A percentile compares a stretch with the other conserved stretches of the same genome.
These are phyloP conservation scores for Mesoligia furuncula DNA, from an alignment of 2,888 invertebrate genomes.

Conservation along the genomic window DNA sequence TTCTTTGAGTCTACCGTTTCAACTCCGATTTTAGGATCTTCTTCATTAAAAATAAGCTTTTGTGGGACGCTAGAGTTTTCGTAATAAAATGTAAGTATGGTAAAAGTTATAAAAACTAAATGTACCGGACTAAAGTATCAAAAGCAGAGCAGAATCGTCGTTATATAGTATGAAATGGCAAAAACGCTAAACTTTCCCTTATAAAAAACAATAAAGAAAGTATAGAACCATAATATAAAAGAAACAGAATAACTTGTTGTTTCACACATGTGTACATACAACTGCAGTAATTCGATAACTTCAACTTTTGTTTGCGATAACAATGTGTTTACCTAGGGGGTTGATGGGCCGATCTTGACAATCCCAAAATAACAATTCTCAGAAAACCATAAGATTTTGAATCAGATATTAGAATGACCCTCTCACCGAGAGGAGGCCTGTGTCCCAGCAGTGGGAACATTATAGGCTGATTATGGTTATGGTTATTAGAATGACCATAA, in stretches of 20 bases:
- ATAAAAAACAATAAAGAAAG: neutral
- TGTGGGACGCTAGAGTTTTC: no score
- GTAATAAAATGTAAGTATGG: neutral
- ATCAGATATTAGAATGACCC: neutral
- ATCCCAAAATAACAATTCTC: conserved; percentile 26
- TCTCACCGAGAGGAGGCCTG: no score
- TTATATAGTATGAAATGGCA: neutral
- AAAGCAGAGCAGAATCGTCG: neutral
- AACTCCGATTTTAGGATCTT: neutral
- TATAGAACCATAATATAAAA: neutral
- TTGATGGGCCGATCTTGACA: neutral
- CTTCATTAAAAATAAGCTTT: neutral
- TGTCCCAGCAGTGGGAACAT: no score
- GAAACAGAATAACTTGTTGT: neutral
- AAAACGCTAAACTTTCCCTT: neutral
- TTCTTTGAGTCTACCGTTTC: neutral
- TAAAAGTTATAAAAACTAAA: neutral
- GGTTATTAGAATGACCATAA: neutral
- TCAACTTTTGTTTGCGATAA: conserved; percentile 18
- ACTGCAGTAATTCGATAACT: conserved; percentile 38
- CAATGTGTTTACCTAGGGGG: conserved; percentile 17
- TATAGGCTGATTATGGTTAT: no score
- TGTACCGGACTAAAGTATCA: no score
- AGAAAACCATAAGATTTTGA: neutral
- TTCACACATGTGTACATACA: conserved; percentile 13